Percentiles rank a stretch among this genome's conserved stretches.
Evolutionary conservation across 2,113 vertebrate species (phyloP).

Genomic region (Pelusios castaneus): DNA sequence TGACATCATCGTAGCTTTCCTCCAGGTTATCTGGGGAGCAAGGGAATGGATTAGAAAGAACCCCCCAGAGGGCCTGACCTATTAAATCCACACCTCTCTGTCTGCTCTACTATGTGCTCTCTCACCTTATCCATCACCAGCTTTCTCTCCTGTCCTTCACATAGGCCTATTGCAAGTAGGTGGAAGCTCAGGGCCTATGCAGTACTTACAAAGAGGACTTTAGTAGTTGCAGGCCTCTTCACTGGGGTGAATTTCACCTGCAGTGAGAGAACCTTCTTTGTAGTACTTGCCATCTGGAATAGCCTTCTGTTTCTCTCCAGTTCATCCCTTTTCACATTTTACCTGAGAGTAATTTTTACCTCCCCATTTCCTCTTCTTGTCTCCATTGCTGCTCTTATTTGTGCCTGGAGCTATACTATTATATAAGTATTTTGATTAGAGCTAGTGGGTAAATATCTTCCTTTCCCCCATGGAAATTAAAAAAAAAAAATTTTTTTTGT

Average conservation of each 20-base stretch:
- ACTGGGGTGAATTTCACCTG: neutral
- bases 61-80: neutral
- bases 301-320: neutral
- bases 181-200: neutral
- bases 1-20: conserved; percentile 80
- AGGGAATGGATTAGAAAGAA: neutral
- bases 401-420: neutral
- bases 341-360: neutral
- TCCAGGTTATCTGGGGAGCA: conserved; percentile 78
- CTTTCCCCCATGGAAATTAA: neutral
- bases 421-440: neutral
- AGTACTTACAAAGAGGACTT: neutral
- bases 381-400: neutral
- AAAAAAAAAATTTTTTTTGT: neutral
- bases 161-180: neutral
- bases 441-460: neutral
- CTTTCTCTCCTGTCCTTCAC: neutral
- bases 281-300: neutral
- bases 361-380: neutral
- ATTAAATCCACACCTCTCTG: neutral
- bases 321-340: neutral
- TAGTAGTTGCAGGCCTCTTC: neutral
- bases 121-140: neutral
- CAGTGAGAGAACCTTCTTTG: neutral
- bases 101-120: neutral